Evolutionary conservation across 2,888 invertebrate genomes (phyloP).

Genomic region (Sycophila texana): DNA sequence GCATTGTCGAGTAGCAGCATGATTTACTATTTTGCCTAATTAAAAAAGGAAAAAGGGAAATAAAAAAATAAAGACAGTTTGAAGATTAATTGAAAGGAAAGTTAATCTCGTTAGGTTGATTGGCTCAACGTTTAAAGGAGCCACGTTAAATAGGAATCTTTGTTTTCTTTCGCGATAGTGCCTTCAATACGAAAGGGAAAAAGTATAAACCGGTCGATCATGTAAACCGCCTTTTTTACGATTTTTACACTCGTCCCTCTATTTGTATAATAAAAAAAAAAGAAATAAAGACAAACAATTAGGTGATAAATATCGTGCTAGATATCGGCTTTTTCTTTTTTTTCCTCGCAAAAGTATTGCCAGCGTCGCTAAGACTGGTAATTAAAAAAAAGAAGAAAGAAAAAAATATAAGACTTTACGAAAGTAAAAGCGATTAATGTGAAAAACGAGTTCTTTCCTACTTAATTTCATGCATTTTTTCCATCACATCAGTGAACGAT

Average conservation of each 20-base stretch:
- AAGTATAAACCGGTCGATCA: constrained; percentile 52
- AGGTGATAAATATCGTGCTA: constrained; percentile 37
- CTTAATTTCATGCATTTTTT: constrained; percentile 34
- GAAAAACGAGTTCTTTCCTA: constrained; percentile 23
- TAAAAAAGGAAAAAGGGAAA: not conserved
- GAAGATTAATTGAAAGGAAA: constrained; percentile 29
- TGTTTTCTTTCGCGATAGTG: constrained; percentile 58
- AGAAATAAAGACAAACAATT: constrained; percentile 42
- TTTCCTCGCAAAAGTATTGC: constrained; percentile 40
- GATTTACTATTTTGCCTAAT: constrained; percentile 18
- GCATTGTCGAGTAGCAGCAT: constrained; percentile 29
- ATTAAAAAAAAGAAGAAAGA: not conserved
- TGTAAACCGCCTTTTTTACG: constrained; percentile 56
- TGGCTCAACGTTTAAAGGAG: constrained; percentile 35
- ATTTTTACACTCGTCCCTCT: constrained; percentile 55
- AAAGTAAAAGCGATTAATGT: constrained; percentile 6
- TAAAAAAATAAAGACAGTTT: constrained; percentile 39
- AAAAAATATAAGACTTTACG: constrained; percentile 10
- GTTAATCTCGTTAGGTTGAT: constrained; percentile 44
- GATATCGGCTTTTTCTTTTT: constrained; percentile 39
- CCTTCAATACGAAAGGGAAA: constrained; percentile 53
- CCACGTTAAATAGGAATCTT: constrained; percentile 49
- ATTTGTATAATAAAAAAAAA: constrained; percentile 45
- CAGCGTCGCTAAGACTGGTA: constrained; percentile 5
- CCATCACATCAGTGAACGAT: constrained; percentile 20